Evolutionary conservation across 2,113 vertebrate species (phyloP).

Genomic region (Orientallactaga bullata): DNA sequence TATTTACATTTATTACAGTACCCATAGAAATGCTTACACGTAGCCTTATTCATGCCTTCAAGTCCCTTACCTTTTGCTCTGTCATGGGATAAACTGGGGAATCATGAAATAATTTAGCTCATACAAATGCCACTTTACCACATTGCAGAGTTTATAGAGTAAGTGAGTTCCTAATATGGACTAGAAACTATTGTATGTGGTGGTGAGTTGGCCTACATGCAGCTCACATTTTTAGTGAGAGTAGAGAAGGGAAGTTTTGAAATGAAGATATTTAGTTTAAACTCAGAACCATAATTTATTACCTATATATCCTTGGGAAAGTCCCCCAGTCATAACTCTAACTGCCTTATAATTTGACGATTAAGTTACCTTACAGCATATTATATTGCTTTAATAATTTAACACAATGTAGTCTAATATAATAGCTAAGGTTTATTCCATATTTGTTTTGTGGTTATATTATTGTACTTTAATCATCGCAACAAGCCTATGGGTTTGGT

Average conservation of each 20-base stretch:
- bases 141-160: not conserved
- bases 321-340: not conserved
- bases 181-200: not conserved
- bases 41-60: not conserved
- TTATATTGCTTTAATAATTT: conserved; percentile 42
- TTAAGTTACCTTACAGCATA: not conserved
- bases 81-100: not conserved
- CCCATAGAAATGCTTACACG: not conserved
- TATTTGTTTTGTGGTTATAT: not conserved
- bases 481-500: not conserved
- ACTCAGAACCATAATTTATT: not conserved
- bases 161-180: not conserved
- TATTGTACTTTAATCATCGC: not conserved
- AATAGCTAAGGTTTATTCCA: not conserved
- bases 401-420: not conserved
- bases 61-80: not conserved
- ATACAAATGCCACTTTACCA: not conserved
- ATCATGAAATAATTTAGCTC: conserved; percentile 44
- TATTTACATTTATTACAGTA: conserved; percentile 21
- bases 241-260: not conserved
- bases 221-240: not conserved
- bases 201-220: not conserved
- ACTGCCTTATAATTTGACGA: not conserved
- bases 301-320: not conserved
- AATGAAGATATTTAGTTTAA: conserved; percentile 31